Percentiles rank a stretch among this genome's conserved stretches.
These are phyloP conservation scores for Chymomyza procnemis DNA, from an alignment of 2,888 invertebrate genomes.

Conservation along the genomic window DNA sequence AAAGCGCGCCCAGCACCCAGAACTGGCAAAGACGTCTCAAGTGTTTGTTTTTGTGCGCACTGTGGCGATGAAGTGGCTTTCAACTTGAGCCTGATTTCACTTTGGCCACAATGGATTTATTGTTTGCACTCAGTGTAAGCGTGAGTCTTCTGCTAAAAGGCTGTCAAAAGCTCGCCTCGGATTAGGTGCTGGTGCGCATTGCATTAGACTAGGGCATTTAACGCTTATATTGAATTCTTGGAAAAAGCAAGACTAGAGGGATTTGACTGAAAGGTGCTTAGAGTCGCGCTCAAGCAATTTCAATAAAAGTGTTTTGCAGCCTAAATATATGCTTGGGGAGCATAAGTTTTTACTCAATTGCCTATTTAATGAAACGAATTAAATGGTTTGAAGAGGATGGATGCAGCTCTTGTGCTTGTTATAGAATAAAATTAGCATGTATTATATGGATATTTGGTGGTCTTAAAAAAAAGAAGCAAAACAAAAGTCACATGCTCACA, in stretches of 20 bases:
- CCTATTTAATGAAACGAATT: neutral
- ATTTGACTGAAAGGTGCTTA: neutral
- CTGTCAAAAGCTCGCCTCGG: constrained; percentile 20
- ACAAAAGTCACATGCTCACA: neutral
- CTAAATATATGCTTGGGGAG: neutral
- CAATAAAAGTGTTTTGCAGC: no score
- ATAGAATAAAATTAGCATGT: neutral
- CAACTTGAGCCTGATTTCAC: constrained; percentile 68
- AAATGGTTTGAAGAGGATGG: neutral
- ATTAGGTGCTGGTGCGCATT: neutral
- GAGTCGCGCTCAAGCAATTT: neutral
- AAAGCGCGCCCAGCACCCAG: neutral
- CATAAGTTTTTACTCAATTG: neutral
- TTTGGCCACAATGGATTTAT: constrained; percentile 73
- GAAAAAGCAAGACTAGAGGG: neutral
- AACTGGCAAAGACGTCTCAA: constrained; percentile 47
- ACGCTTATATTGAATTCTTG: neutral
- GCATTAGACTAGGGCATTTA: constrained; percentile 1
- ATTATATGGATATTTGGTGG: neutral
- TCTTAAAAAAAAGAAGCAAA: neutral
- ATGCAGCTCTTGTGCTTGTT: no score
- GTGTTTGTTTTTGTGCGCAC: constrained; percentile 46
- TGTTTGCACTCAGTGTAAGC: constrained; percentile 50
- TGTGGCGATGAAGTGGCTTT: constrained; percentile 60
- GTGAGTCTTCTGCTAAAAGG: constrained; percentile 35